Evolutionary conservation across 1,140 invertebrate species (phyloP).

Genomic region (Papilio helenus): DNA sequence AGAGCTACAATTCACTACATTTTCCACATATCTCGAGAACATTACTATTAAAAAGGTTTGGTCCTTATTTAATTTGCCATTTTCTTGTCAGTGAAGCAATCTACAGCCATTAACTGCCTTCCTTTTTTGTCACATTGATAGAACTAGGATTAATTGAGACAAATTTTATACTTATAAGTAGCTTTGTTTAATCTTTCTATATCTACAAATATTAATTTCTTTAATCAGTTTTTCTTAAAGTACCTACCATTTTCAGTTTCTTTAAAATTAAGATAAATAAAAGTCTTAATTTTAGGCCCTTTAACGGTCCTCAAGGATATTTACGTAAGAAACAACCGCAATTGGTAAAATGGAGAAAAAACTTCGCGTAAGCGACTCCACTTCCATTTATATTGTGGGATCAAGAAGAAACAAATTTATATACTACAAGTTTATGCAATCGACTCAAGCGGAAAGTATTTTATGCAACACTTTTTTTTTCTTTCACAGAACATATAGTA

Average conservation of each 20-base stretch:
- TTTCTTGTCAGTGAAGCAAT: no score
- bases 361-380: slow-evolving; percentile 23
- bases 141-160: no score
- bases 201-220: not conserved
- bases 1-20: not conserved
- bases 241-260: not conserved
- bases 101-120: no score
- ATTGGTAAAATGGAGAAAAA: slow-evolving; percentile 32
- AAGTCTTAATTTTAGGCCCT: slow-evolving; percentile 28
- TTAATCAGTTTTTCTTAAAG: not conserved
- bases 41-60: no score
- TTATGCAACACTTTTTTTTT: not conserved
- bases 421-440: slow-evolving; percentile 31
- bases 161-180: no score
- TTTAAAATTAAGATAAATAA: slow-evolving; percentile 9
- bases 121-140: no score
- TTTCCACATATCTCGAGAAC: not conserved
- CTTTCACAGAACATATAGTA: no score
- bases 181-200: not conserved
- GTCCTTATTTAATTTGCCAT: no score
- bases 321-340: slow-evolving; percentile 11
- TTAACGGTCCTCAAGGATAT: slow-evolving; percentile 27
- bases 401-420: slow-evolving; percentile 33
- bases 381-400: slow-evolving; percentile 39
- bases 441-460: not conserved